These are phyloP conservation scores for Todiramphus saurophagus DNA, from an alignment of 2,113 vertebrate genomes.

Conservation along the genomic window DNA sequence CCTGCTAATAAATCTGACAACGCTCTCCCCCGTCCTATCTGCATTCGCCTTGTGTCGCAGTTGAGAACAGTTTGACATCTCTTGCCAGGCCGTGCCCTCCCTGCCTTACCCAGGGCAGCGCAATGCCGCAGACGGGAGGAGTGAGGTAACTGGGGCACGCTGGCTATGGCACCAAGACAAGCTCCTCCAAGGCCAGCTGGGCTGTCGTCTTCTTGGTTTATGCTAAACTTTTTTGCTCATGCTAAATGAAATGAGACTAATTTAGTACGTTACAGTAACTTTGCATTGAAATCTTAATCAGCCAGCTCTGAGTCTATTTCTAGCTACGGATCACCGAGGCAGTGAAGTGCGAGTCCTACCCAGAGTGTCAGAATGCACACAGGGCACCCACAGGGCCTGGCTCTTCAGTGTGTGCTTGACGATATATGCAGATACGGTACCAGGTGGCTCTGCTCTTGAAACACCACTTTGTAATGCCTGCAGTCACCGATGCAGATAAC, in stretches of 20 bases:
- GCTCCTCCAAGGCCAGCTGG: background rate
- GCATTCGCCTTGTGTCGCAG: background rate
- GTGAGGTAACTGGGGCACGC: background rate
- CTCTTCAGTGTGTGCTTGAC: background rate
- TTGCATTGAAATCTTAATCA: background rate
- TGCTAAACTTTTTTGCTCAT: background rate
- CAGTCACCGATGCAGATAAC: background rate
- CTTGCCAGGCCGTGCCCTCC: background rate
- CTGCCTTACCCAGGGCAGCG: too few species aligned
- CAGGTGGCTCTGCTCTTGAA: background rate
- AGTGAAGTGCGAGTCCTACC: background rate
- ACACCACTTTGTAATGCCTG: background rate
- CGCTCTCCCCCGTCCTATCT: background rate
- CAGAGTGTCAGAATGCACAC: background rate
- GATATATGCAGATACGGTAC: background rate
- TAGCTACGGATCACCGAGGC: background rate
- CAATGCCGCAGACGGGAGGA: background rate
- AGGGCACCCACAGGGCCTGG: background rate
- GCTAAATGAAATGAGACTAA: background rate
- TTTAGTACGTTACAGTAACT: background rate
- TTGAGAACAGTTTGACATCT: background rate
- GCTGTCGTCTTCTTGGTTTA: rapidly evolving
- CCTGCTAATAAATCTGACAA: background rate
- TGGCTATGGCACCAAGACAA: background rate
- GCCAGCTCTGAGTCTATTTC: background rate